Evolutionary conservation across 2,113 vertebrate species (phyloP).

Genomic region (Zosterops japonicus): DNA sequence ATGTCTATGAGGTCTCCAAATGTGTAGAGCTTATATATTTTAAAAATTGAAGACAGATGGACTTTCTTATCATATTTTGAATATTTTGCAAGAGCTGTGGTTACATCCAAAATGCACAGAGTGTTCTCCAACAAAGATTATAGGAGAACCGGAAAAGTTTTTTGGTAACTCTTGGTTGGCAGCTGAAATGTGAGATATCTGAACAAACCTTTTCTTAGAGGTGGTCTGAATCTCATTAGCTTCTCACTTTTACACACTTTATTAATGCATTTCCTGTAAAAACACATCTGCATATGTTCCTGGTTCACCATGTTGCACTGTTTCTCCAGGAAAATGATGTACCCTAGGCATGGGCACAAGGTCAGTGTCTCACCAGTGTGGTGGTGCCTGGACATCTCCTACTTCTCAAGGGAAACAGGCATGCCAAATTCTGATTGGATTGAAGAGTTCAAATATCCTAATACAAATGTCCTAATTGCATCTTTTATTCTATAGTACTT

Average conservation of each 20-base stretch:
- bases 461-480: not conserved
- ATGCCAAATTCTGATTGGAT: not conserved
- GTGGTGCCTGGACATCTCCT: not conserved
- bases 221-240: not conserved
- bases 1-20: slow-evolving; percentile 26
- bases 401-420: not conserved
- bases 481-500: not conserved
- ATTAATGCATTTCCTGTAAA: not conserved
- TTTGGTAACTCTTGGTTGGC: not conserved
- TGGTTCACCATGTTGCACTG: not conserved
- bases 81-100: not conserved
- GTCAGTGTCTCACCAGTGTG: accelerated
- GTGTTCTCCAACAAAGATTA: not conserved
- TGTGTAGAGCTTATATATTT: not conserved
- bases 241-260: not conserved
- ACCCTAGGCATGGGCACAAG: not conserved
- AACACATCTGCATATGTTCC: accelerated
- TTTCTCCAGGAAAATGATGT: not conserved
- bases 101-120: not conserved
- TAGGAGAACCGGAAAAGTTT: not conserved
- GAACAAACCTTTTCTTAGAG: not conserved
- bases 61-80: not conserved
- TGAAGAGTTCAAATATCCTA: not conserved
- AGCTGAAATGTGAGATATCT: not conserved
- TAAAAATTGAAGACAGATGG: not conserved